phyloP scores from a whole-genome alignment of 2,888 invertebrate genomes.

The Cantharis lateralis region DNA sequence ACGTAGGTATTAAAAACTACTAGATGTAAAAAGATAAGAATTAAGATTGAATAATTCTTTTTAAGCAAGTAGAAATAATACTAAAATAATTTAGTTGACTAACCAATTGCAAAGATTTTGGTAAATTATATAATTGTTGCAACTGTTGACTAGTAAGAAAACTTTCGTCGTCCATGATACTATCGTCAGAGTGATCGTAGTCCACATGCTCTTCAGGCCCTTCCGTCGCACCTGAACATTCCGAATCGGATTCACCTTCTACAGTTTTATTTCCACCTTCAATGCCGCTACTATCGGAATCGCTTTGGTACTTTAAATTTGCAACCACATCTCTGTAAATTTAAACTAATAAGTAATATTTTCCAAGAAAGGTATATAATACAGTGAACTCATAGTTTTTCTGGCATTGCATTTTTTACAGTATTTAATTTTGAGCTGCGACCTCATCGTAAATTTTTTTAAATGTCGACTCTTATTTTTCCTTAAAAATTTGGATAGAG shows the following conservation, averaged over 20 bases:
- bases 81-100: constrained; percentile 28
- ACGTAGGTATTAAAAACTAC: not conserved
- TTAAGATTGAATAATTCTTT: no score
- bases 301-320: constrained; percentile 64
- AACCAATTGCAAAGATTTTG: constrained; percentile 62
- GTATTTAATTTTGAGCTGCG: no score
- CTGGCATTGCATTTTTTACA: no score
- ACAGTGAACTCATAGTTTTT: no score
- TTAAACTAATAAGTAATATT: not conserved
- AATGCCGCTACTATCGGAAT: constrained; percentile 62
- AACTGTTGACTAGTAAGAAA: constrained; percentile 56
- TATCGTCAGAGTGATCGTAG: constrained; percentile 63
- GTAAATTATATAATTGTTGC: constrained; percentile 61
- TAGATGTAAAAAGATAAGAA: no score
- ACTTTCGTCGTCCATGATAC: constrained; percentile 82
- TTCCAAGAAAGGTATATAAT: not conserved
- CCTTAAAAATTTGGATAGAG: no score
- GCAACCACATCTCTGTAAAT: constrained; percentile 69
- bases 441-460: no score
- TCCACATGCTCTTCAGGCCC: constrained; percentile 71
- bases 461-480: no score
- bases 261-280: constrained; percentile 54
- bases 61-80: no score
- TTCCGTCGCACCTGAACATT: constrained; percentile 65
- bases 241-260: constrained; percentile 54